A percentile compares a stretch with the other conserved stretches of the same genome.
phyloP scores from a whole-genome alignment of 2,888 invertebrate species.

The Lycophotia porphyrea region DNA sequence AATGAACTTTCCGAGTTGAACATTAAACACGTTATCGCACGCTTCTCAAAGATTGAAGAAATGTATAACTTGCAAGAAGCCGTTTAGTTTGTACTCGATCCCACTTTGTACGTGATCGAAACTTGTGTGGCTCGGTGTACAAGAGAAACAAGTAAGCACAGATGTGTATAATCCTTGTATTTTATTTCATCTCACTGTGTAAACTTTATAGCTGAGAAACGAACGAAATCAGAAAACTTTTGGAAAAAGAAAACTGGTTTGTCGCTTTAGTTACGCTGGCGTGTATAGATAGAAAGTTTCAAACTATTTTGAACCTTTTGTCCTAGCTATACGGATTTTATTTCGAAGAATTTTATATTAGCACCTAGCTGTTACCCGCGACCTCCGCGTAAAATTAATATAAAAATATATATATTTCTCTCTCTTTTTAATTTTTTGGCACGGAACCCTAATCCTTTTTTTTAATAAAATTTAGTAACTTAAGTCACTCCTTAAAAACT shows the following conservation, averaged over 20 bases:
- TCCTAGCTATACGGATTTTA: conserved; percentile 27
- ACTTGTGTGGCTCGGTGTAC: conserved; percentile 72
- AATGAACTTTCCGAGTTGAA: conserved; percentile 68
- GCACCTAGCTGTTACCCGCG: neutral
- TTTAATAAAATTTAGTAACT: too few relatives aligned
- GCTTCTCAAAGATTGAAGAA: conserved; percentile 52
- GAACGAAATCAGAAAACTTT: conserved; percentile 55
- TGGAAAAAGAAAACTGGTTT: conserved; percentile 30
- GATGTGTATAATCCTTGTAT: conserved; percentile 71
- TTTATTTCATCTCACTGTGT: conserved; percentile 65
- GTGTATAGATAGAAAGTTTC: conserved; percentile 24
- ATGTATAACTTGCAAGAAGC: conserved; percentile 67
- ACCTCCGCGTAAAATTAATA: neutral
- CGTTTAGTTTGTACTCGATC: conserved; percentile 77
- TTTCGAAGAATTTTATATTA: conserved; percentile 7
- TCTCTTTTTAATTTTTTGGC: too few relatives aligned
- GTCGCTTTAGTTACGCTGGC: conserved; percentile 37
- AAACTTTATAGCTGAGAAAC: conserved; percentile 50
- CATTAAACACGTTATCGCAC: conserved; percentile 67
- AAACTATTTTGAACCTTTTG: conserved; percentile 29
- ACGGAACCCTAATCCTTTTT: too few relatives aligned
- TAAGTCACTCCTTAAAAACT: too few relatives aligned
- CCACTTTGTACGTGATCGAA: conserved; percentile 79
- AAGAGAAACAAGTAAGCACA: conserved; percentile 71
- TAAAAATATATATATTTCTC: too few relatives aligned